Evolutionary conservation across 2,113 vertebrate species (phyloP), one percentile per base, ranked within the genome.

Genomic region (Petroica traversi): DNA sequence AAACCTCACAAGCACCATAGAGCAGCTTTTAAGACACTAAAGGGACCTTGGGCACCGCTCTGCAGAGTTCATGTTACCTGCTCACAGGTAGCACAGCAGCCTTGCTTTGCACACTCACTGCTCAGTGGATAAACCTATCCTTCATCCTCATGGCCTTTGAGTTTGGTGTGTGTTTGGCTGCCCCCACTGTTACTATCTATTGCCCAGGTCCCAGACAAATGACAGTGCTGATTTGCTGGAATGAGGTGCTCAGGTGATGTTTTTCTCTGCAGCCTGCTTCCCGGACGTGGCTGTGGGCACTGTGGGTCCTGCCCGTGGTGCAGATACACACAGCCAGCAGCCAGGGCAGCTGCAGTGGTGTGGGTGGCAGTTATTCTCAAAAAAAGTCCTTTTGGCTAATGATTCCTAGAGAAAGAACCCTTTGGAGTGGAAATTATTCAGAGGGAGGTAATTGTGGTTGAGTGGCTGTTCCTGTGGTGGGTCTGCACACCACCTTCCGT

Each of bases 11-110:
- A 58, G 45, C n/a, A 8, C 25, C 38, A 33, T 33, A 28, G 34
- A 46, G 26, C 61, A 88, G 69, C 36, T 76, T 74, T 91, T 78
- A 38, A 43, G 66, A 38, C 28, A 62, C 73, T 43, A 45, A 2
- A 1, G 25, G 41, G 29, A 85, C 22, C 0, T 5, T 52, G 28
- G 36, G 31, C 0, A 0, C 29, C 0, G 0, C 63, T 79, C 54
- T 2, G 3, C 83, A 71, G 52, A 0, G 0, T 26, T 84, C 2
- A 0, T 11, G 16, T 40, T 80, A 59, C 28, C 5, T 52, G 34
- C 64, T 59, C 0, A 0, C 48, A 9, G 43, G n/a, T n/a, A 86
- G 55, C 43, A 57, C 0, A 1, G 74, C 57, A 57, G 38, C 1
- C 3, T 43, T 72, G 18, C 73, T 57, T 31, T 75, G n/a, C 52